Evolutionary conservation across 2,888 invertebrate species (phyloP).

Genomic region (Toxonevra muliebris): DNA sequence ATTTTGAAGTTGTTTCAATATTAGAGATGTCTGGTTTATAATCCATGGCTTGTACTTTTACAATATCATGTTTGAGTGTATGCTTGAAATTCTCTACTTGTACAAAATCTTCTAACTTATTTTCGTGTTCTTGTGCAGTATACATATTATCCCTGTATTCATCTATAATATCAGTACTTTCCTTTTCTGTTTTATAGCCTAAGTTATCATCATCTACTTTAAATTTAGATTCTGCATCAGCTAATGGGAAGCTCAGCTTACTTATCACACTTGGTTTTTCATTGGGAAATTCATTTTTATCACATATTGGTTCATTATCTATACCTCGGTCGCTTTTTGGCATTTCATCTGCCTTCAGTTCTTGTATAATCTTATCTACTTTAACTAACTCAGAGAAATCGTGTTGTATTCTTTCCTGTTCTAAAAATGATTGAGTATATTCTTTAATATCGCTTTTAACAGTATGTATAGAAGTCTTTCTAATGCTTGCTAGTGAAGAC

Average conservation of each 20-base stretch:
- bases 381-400: conserved; percentile 35
- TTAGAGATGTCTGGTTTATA: neutral
- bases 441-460: conserved; percentile 32
- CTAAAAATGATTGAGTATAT: conserved; percentile 45
- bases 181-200: neutral
- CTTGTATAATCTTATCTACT: conserved; percentile 31
- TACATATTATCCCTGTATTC: conserved; percentile 43
- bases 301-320: conserved; percentile 38
- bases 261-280: conserved; percentile 33
- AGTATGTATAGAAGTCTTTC: neutral
- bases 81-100: neutral
- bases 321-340: conserved; percentile 26
- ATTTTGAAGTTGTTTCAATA: neutral
- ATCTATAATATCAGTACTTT: conserved; percentile 32
- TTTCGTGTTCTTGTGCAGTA: conserved; percentile 32
- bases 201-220: conserved; percentile 4
- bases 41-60: too few species aligned
- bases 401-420: conserved; percentile 38
- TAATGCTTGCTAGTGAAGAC: too few species aligned
- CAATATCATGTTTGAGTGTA: too few species aligned
- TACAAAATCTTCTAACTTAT: conserved; percentile 1
- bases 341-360: conserved; percentile 8
- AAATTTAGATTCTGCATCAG: neutral
- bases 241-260: conserved; percentile 42
- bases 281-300: conserved; percentile 49